Evolutionary conservation across 2,888 invertebrate species (phyloP).

Genomic region (Crioceris asparagi): DNA sequence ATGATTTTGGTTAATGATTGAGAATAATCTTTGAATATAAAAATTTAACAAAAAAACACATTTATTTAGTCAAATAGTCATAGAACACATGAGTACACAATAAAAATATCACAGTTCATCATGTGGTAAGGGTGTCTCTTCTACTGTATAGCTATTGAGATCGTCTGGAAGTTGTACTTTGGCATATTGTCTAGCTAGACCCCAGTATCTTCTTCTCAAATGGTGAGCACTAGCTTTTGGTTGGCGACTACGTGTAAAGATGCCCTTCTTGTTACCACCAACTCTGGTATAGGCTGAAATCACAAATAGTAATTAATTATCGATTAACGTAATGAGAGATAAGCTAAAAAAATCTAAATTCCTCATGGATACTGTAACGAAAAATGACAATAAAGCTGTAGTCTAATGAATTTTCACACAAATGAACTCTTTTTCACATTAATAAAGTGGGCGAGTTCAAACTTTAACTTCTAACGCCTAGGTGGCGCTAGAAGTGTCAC

Average conservation of each 20-base stretch:
- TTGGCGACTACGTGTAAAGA: slow-evolving; percentile 81
- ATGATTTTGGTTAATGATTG: slow-evolving; percentile 6
- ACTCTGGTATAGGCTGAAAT: slow-evolving; percentile 61
- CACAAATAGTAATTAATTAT: too few relatives aligned
- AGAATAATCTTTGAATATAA: background rate
- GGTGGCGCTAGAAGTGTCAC: too few relatives aligned
- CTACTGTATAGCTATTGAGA: slow-evolving; percentile 30
- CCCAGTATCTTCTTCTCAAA: slow-evolving; percentile 66
- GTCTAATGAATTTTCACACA: too few relatives aligned
- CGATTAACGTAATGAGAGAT: too few relatives aligned
- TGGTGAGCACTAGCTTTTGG: slow-evolving; percentile 83
- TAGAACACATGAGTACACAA: too few relatives aligned
- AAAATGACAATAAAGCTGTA: too few relatives aligned
- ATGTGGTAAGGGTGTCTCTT: background rate
- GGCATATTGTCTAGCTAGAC: slow-evolving; percentile 51
- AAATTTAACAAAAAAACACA: slow-evolving; percentile 2
- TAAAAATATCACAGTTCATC: slow-evolving; percentile 18
- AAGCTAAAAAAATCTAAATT: too few relatives aligned
- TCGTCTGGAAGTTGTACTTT: slow-evolving; percentile 45
- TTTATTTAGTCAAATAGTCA: too few relatives aligned
- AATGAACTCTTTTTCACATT: too few relatives aligned
- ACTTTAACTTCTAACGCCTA: too few relatives aligned
- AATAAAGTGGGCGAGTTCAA: too few relatives aligned
- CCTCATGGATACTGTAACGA: too few relatives aligned
- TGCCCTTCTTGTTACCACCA: slow-evolving; percentile 81